Conservation (phyloP, 2,888 invertebrate genomes). For the Hololepta plana region DNA sequence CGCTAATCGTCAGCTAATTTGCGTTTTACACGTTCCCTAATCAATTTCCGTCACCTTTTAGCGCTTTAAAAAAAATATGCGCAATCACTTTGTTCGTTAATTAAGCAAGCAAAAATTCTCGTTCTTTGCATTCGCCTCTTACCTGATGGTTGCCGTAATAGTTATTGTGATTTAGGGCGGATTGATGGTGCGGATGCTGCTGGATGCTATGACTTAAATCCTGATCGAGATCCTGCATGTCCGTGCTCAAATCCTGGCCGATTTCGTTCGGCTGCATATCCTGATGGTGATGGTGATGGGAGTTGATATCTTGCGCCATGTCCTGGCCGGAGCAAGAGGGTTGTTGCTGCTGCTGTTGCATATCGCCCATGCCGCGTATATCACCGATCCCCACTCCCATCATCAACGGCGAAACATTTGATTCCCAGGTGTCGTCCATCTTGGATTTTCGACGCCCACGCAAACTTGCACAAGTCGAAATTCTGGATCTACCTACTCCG, state of each 20-base stretch:
- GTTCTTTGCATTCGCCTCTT: too few species aligned
- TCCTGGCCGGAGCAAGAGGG: conserved; percentile 13
- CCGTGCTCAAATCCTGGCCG: conserved; percentile 13
- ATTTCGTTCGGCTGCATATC: conserved; percentile 17
- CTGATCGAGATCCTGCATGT: conserved; percentile 20
- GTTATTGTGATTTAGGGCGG: conserved; percentile 14
- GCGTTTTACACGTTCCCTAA: too few species aligned
- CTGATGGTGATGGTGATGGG: conserved; percentile 14
- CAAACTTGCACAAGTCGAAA: conserved; percentile 5
- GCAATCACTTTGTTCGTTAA: too few species aligned
- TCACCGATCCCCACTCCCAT: conserved; percentile 26
- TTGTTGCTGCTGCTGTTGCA: conserved; percentile 13
- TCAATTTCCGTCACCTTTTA: too few species aligned
- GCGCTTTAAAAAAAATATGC: too few species aligned
- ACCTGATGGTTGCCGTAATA: conserved; percentile 22
- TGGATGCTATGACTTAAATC: conserved; percentile 16
- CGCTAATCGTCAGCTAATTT: too few species aligned
- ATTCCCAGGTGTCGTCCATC: conserved; percentile 30
- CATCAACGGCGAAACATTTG: conserved; percentile 26
- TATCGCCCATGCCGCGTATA: conserved; percentile 20
- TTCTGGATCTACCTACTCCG: conserved; percentile 6
- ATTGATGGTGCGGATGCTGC: conserved; percentile 15
- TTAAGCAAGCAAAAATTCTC: too few species aligned
- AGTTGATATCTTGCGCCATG: conserved; percentile 16
- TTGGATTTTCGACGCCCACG: conserved; percentile 15